These are phyloP conservation scores for Pomacea maculata DNA, from an alignment of 1,140 invertebrate genomes.

Conservation along the genomic window DNA sequence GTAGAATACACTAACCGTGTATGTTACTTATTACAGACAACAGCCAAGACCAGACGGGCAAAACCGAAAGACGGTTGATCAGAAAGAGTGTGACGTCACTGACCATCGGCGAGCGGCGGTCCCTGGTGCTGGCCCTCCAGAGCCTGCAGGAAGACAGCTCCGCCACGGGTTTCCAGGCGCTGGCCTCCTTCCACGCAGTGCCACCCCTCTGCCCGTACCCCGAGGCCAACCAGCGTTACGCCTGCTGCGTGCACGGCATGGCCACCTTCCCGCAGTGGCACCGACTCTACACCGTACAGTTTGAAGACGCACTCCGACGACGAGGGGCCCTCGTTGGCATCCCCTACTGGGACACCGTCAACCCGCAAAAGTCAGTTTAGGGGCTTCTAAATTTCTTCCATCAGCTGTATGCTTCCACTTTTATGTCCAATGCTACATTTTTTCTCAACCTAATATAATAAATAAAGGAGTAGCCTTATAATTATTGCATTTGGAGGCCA, in stretches of 20 bases:
- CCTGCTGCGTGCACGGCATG: slow-evolving; percentile 40
- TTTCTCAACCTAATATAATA: too few relatives aligned
- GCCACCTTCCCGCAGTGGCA: slow-evolving; percentile 44
- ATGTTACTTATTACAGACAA: slow-evolving; percentile 5
- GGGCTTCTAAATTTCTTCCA: too few relatives aligned
- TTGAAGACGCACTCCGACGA: slow-evolving; percentile 36
- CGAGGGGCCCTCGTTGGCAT: slow-evolving; percentile 30
- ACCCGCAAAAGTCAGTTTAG: slow-evolving; percentile 1
- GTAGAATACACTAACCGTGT: not conserved
- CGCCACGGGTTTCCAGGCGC: slow-evolving; percentile 32
- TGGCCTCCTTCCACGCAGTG: slow-evolving; percentile 38
- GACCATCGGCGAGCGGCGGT: slow-evolving; percentile 24
- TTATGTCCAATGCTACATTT: too few relatives aligned
- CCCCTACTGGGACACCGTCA: slow-evolving; percentile 18
- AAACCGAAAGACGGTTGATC: slow-evolving; percentile 4
- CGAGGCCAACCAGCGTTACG: slow-evolving; percentile 24
- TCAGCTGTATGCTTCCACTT: too few relatives aligned
- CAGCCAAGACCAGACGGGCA: slow-evolving; percentile 15
- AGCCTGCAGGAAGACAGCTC: slow-evolving; percentile 33
- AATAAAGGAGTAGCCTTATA: too few relatives aligned
- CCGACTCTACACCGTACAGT: slow-evolving; percentile 36
- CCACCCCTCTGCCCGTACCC: slow-evolving; percentile 36
- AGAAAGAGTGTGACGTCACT: slow-evolving; percentile 28
- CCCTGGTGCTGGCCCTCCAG: slow-evolving; percentile 26
- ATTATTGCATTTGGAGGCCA: too few relatives aligned